phyloP scores from a whole-genome alignment of 2,113 vertebrate genomes.

The Pholis gunnellus region DNA sequence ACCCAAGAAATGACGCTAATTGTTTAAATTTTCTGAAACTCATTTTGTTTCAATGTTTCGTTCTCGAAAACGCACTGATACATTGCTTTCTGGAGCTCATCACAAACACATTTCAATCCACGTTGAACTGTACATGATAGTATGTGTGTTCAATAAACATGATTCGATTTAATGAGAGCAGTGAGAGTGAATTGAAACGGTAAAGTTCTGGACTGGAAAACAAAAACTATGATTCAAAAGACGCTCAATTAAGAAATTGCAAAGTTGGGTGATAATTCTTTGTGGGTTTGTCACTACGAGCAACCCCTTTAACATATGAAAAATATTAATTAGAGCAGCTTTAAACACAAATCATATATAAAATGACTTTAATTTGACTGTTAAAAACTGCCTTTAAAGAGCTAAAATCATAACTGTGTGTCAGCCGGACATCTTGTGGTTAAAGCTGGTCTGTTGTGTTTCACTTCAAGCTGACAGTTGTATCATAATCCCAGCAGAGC shows the following conservation, averaged over 20 bases:
- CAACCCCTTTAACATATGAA: neutral
- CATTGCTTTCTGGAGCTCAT: neutral
- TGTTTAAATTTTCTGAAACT: neutral
- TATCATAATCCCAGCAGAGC: neutral
- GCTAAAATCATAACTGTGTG: neutral
- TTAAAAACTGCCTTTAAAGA: neutral
- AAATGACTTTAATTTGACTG: neutral
- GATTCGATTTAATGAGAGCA: neutral
- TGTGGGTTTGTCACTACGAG: neutral
- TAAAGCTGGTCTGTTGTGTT: conserved; percentile 4
- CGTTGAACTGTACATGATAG: neutral
- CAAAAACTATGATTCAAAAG: neutral
- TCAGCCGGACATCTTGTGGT: neutral
- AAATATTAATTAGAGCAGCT: neutral
- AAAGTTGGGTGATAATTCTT: neutral
- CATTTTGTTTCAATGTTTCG: neutral
- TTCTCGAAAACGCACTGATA: neutral
- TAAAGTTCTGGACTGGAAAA: neutral
- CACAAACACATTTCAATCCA: neutral
- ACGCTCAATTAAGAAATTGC: neutral
- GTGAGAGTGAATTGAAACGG: neutral
- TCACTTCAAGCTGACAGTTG: neutral
- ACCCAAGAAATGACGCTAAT: neutral
- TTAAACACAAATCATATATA: neutral
- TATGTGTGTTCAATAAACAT: neutral